A percentile compares a stretch with the other conserved stretches of the same genome.
These are phyloP conservation scores for Tokudaia muenninki DNA, from an alignment of 2,797 vertebrate genomes.

Conservation along the genomic window DNA sequence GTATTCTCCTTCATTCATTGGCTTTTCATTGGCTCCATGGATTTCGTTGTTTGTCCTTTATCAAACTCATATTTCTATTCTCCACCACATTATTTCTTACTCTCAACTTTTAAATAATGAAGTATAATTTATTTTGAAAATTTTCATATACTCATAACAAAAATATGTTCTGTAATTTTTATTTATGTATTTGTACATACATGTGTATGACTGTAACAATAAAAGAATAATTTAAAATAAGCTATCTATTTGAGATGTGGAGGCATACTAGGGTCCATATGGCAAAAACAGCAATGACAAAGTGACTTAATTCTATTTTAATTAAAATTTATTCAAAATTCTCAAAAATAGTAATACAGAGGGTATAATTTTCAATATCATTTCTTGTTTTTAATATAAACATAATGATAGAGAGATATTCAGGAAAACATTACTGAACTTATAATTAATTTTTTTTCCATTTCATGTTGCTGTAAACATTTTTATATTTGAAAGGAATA, in stretches of 20 bases:
- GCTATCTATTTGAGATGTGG: background rate
- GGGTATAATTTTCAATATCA: background rate
- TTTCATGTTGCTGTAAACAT: background rate
- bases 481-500: background rate
- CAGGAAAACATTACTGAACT: background rate
- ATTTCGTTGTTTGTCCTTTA: background rate
- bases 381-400: constrained; percentile 11
- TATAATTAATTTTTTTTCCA: background rate
- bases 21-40: background rate
- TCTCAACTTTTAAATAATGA: background rate
- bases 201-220: background rate
- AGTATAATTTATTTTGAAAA: background rate
- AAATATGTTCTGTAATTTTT: background rate
- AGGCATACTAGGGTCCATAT: background rate
- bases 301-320: background rate
- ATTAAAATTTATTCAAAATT: background rate
- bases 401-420: background rate
- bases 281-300: background rate
- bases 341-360: background rate
- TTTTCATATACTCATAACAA: background rate
- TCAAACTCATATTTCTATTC: background rate
- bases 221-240: background rate
- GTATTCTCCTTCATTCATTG: background rate
- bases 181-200: background rate
- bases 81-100: background rate